These are phyloP conservation scores for Endotricha flammealis DNA, from an alignment of 2,888 invertebrate genomes.

Conservation along the genomic window DNA sequence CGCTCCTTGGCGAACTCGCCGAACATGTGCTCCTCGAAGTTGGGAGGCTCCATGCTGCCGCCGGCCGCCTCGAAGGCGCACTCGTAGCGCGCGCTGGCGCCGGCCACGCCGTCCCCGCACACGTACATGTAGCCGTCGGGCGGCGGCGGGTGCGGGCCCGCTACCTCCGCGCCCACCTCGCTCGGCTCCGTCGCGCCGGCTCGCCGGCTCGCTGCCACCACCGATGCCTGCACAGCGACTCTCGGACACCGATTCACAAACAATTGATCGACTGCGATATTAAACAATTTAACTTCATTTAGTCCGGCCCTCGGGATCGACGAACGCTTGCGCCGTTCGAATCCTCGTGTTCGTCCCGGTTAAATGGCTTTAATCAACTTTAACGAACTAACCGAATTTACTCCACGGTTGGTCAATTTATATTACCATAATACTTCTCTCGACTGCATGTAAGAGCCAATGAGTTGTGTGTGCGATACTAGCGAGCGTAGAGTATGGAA, in stretches of 20 bases:
- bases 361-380: slow-evolving; percentile 79
- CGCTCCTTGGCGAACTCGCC: slow-evolving; percentile 83
- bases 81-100: slow-evolving; percentile 58
- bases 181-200: slow-evolving; percentile 66
- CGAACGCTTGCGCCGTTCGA: slow-evolving; percentile 70
- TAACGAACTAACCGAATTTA: slow-evolving; percentile 79
- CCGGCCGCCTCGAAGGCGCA: slow-evolving; percentile 56
- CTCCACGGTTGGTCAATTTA: slow-evolving; percentile 78
- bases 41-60: slow-evolving; percentile 80
- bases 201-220: slow-evolving; percentile 44
- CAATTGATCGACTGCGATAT: slow-evolving; percentile 55
- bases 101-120: slow-evolving; percentile 54
- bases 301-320: slow-evolving; percentile 65
- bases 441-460: slow-evolving; percentile 49
- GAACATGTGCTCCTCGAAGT: slow-evolving; percentile 89
- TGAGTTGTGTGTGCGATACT: slow-evolving; percentile 42
- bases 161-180: slow-evolving; percentile 67
- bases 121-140: slow-evolving; percentile 72
- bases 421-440: slow-evolving; percentile 72
- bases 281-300: slow-evolving; percentile 74
- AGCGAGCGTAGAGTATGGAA: slow-evolving; percentile 25
- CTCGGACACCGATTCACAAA: slow-evolving; percentile 34
- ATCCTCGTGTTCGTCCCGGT: slow-evolving; percentile 71
- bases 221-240: slow-evolving; percentile 31
- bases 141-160: slow-evolving; percentile 69